Conservation (phyloP, 2,888 invertebrate species). For the Vandiemenella viatica region DNA sequence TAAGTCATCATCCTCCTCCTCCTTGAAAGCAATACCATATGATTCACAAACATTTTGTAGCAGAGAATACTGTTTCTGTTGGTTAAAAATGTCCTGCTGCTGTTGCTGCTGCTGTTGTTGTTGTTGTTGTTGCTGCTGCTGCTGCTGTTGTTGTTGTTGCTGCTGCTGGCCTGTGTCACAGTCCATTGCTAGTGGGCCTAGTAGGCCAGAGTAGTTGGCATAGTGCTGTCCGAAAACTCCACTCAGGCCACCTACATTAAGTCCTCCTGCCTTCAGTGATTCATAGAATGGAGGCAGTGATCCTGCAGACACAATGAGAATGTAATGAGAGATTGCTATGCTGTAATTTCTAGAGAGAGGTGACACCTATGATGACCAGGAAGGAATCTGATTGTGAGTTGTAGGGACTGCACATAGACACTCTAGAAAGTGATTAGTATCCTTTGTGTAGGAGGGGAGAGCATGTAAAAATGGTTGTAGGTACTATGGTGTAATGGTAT, state of each 20-base stretch:
- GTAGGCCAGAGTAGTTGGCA: conserved; percentile 52
- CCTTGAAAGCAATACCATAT: conserved; percentile 60
- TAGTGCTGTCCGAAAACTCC: conserved; percentile 38
- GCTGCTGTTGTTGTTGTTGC: conserved; percentile 20
- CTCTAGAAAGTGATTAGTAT: too few relatives aligned
- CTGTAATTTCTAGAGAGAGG: too few relatives aligned
- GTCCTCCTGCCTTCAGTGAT: conserved; percentile 56
- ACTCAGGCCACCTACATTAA: conserved; percentile 8
- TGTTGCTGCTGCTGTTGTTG: too few relatives aligned
- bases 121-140: conserved; percentile 6
- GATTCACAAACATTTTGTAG: conserved; percentile 62
- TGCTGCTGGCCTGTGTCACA: conserved; percentile 55
- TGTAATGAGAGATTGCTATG: too few relatives aligned
- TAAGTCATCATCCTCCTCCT: conserved; percentile 39
- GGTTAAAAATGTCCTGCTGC: not conserved
- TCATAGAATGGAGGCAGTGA: conserved; percentile 82
- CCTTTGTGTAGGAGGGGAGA: too few relatives aligned
- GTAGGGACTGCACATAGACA: too few relatives aligned
- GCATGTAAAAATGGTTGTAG: too few relatives aligned
- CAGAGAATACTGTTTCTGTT: conserved; percentile 54
- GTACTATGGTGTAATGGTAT: too few relatives aligned
- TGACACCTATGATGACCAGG: too few relatives aligned
- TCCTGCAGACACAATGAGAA: too few relatives aligned
- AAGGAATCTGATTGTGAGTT: too few relatives aligned
- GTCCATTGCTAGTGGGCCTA: conserved; percentile 56